Conservation (phyloP, 2,888 invertebrate species). For the Ypsolopha scabrella region DNA sequence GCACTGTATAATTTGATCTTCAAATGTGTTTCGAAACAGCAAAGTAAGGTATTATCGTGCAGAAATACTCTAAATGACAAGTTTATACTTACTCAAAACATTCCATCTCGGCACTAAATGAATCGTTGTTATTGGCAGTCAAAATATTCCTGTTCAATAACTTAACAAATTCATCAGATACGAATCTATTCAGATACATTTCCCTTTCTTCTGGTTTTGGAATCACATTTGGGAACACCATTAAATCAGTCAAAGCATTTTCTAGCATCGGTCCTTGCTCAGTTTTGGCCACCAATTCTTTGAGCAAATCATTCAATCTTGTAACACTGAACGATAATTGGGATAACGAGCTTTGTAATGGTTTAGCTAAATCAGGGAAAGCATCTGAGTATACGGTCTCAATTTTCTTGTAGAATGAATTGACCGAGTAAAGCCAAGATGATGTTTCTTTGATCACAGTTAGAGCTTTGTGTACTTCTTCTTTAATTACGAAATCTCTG, state of each 20-base stretch:
- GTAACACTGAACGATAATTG: constrained; percentile 76
- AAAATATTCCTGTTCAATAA: constrained; percentile 33
- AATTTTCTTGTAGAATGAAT: constrained; percentile 67
- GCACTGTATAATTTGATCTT: not conserved
- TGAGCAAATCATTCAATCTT: constrained; percentile 63
- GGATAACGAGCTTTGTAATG: constrained; percentile 75
- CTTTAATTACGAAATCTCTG: not conserved
- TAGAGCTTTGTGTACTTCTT: constrained; percentile 23
- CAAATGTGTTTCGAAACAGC: no score
- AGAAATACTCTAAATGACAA: not conserved
- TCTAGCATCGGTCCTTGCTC: constrained; percentile 32
- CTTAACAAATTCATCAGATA: constrained; percentile 38
- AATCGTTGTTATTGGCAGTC: constrained; percentile 17
- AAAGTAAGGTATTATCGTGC: no score
- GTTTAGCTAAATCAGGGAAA: constrained; percentile 85
- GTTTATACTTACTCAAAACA: constrained; percentile 56
- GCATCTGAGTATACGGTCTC: constrained; percentile 68
- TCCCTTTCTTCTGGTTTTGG: constrained; percentile 21
- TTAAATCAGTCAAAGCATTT: constrained; percentile 47
- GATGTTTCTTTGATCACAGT: constrained; percentile 47
- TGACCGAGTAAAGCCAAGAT: constrained; percentile 66
- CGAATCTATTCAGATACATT: constrained; percentile 57
- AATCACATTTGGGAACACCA: constrained; percentile 59
- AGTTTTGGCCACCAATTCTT: constrained; percentile 45
- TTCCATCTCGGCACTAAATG: constrained; percentile 37